Evolutionary conservation across 2,113 vertebrate species (phyloP).

Genomic region (Oryctolagus cuniculus): mOryCun1.1 NC_091449.1:24180501-24181000

Average conservation of each 20-base stretch:
- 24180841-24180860: background rate
- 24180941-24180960: background rate
- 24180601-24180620: background rate
- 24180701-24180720: background rate
- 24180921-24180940: background rate
- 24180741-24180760: background rate
- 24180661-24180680: background rate
- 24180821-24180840: background rate
- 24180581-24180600: background rate
- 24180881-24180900: background rate
- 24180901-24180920: background rate
- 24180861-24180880: background rate
- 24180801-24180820: background rate
- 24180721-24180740: background rate
- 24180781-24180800: background rate
- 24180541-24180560: background rate
- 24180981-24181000: background rate
- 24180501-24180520: background rate
- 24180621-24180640: background rate
- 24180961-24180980: background rate
- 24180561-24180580: background rate
- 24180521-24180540: background rate
- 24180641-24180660: background rate
- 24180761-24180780: background rate
- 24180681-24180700: background rate